A percentile compares a stretch with the other conserved stretches of the same genome.
These are phyloP conservation scores for Jacana jacana DNA, from an alignment of 2,113 vertebrate genomes.

Conservation along the genomic window DNA sequence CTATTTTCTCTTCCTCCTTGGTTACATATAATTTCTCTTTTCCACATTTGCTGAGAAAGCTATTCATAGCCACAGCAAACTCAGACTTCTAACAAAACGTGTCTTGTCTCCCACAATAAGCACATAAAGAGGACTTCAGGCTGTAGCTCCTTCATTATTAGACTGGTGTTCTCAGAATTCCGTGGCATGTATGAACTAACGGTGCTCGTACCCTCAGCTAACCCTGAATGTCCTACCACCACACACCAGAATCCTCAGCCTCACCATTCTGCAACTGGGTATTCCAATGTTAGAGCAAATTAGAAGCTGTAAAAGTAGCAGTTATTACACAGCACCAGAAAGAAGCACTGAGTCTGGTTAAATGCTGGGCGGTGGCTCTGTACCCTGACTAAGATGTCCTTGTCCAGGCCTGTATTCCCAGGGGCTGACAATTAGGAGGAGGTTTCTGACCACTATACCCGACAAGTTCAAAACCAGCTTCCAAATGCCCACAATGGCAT, in stretches of 20 bases:
- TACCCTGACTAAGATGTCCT: background rate
- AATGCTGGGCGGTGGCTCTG: background rate
- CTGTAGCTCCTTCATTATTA: background rate
- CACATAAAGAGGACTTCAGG: background rate
- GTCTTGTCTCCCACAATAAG: background rate
- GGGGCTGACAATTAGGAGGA: background rate
- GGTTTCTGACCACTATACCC: slow-evolving; percentile 12
- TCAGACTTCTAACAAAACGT: background rate
- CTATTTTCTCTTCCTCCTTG: slow-evolving; percentile 4
- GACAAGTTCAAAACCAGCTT: slow-evolving; percentile 1
- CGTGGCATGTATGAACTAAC: background rate
- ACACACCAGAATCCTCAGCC: background rate
- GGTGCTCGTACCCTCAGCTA: background rate
- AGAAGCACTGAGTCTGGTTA: background rate
- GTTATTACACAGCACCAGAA: background rate
- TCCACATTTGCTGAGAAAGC: background rate
- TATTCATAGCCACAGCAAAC: background rate
- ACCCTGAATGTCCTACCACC: background rate
- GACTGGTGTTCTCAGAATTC: background rate
- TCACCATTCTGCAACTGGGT: background rate
- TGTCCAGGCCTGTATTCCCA: background rate
- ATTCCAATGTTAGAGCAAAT: background rate
- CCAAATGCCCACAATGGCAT: background rate
- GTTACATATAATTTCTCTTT: slow-evolving; percentile 13
- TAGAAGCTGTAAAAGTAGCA: background rate